Evolutionary conservation across 2,888 invertebrate genomes (phyloP), one percentile per base, ranked within the genome.

Genomic region (Boloria euphrosyne): DNA sequence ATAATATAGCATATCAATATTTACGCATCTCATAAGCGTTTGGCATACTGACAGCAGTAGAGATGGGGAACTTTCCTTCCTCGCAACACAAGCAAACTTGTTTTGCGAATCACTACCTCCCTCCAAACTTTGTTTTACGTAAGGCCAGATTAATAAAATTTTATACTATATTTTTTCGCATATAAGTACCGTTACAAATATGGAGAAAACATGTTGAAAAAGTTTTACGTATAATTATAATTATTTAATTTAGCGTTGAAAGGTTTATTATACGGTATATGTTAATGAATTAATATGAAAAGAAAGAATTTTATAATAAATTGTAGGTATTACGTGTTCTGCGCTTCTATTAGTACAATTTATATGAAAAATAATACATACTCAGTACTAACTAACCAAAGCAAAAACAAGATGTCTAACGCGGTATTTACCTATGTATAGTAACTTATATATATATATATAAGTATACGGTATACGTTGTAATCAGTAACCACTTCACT

Each of bases 1-100:
- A 83, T 83, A 81, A 81, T 75, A 64, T 59, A 27, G 59, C 17
- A 62, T 68, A 80, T 79, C 80, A 85, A 85, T 81, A 84, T 85
- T 86, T 80, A 77, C 77, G 73, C 68, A 64, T 68, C 62, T 79
- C 75, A 38, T 77, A 74, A 75, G 71, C 75, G 69, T 75, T 76
- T 68, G 64, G 52, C 64, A 44, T 58, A 51, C 59, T 6, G 58
- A 47, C 64, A 58, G 47, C 63, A n/a, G 16, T 43, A 10, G 6
- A 31, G 59, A 44, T 31, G 14, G 58, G 16, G 18, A 38, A 65
- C 64, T 65, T 65, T 65, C 64, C 52, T 65, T 65, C 52, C 47
- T 65, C 46, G 27, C 18, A n/a, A 18, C 38, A 52, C 46, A 65
- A 65, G 59, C 64, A 65, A 65, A 65, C 64, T 65, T 47, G 59